Percentiles rank a stretch among this genome's conserved stretches.
These are phyloP conservation scores for Carapus acus DNA, from an alignment of 2,797 vertebrate species.

Conservation along the genomic window DNA sequence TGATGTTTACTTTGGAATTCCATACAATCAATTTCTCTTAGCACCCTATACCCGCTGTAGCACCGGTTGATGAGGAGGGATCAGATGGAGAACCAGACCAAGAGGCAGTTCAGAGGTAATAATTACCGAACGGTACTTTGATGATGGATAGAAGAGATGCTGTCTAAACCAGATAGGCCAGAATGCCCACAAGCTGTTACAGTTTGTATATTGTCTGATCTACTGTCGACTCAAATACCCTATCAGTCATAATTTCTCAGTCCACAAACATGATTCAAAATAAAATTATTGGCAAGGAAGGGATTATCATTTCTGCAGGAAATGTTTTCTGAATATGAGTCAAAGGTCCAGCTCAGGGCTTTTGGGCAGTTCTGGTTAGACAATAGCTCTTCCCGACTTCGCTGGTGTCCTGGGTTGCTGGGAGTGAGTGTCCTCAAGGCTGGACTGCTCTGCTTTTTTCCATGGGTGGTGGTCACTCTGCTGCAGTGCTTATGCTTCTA, in stretches of 20 bases:
- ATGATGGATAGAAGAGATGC: slow-evolving; percentile 47
- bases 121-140: slow-evolving; percentile 27
- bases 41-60: slow-evolving; percentile 91
- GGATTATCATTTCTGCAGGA: not conserved
- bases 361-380: slow-evolving; percentile 44
- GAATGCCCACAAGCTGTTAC: slow-evolving; percentile 36
- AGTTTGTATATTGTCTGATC: too few species aligned
- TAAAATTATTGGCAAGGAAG: not conserved
- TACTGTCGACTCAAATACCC: not conserved
- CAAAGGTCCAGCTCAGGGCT: slow-evolving; percentile 28
- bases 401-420: slow-evolving; percentile 72
- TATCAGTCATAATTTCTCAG: too few species aligned
- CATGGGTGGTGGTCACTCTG: slow-evolving; percentile 55
- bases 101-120: slow-evolving; percentile 98
- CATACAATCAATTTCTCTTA: too few species aligned
- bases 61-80: slow-evolving; percentile 97
- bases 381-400: slow-evolving; percentile 45
- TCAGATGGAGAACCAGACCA: slow-evolving; percentile 97
- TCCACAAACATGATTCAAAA: not conserved
- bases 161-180: slow-evolving; percentile 48
- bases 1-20: slow-evolving; percentile 18
- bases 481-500: slow-evolving; percentile 52
- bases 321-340: not conserved
- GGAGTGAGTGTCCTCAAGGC: slow-evolving; percentile 67
- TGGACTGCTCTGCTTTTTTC: slow-evolving; percentile 69